A percentile compares a stretch with the other conserved stretches of the same genome.
phyloP scores from a whole-genome alignment of 2,888 invertebrate species.

The Netelia inedita region DNA sequence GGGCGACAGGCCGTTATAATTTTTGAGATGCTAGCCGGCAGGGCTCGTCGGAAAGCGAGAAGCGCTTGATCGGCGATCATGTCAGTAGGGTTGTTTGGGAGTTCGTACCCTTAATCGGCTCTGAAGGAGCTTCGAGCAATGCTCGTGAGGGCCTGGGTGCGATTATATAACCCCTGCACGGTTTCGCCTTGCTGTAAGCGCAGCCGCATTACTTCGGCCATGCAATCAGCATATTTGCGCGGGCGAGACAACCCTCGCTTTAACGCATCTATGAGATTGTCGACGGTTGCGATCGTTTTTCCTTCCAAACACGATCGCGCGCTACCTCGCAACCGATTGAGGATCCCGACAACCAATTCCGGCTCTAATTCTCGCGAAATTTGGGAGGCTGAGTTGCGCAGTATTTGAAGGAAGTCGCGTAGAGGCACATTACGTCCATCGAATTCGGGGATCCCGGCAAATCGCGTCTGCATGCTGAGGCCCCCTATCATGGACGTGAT shows the following conservation, averaged over 20 bases:
- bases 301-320: too few species aligned
- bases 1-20: background rate
- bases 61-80: too few species aligned
- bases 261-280: background rate
- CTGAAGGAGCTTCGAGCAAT: background rate
- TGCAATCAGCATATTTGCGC: constrained; percentile 1
- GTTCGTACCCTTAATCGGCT: too few species aligned
- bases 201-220: background rate
- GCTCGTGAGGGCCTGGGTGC: background rate
- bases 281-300: background rate
- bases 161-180: background rate
- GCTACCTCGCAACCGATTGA: too few species aligned
- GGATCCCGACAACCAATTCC: background rate
- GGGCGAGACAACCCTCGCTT: background rate
- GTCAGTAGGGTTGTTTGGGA: too few species aligned
- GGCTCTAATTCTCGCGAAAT: background rate
- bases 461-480: background rate
- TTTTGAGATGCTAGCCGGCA: background rate
- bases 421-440: too few species aligned
- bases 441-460: background rate
- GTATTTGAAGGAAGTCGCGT: constrained; percentile 9
- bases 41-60: too few species aligned
- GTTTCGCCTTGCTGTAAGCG: constrained; percentile 5
- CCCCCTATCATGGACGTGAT: background rate
- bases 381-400: background rate